Evolutionary conservation across 2,888 invertebrate species (phyloP).

Genomic region (Asteroscopus sphinx): DNA sequence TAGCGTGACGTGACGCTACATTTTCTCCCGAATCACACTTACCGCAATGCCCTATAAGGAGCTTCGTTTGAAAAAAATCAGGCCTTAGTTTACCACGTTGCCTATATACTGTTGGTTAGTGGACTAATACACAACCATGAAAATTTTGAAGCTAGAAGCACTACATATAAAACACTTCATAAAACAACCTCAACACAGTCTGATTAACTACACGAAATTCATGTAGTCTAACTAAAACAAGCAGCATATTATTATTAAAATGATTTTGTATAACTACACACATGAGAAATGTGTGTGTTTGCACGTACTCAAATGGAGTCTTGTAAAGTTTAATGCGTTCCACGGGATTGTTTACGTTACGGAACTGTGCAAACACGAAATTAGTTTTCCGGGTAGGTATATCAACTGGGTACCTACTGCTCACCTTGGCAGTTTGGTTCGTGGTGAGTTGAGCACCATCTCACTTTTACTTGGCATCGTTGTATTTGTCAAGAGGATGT

Average conservation of each 20-base stretch:
- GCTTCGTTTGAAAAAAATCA: too few relatives aligned
- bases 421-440: constrained; percentile 83
- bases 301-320: constrained; percentile 55
- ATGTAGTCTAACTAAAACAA: constrained; percentile 34
- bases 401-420: constrained; percentile 43
- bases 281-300: constrained; percentile 46
- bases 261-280: constrained; percentile 49
- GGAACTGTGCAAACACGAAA: constrained; percentile 53
- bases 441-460: too few relatives aligned
- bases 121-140: too few relatives aligned
- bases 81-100: too few relatives aligned
- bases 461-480: too few relatives aligned
- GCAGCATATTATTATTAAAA: constrained; percentile 47
- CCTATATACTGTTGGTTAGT: too few relatives aligned
- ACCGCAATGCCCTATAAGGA: too few relatives aligned
- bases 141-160: neutral
- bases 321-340: constrained; percentile 61
- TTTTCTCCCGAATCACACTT: too few relatives aligned
- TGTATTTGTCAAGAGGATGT: too few relatives aligned
- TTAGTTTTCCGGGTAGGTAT: constrained; percentile 53
- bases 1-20: too few relatives aligned
- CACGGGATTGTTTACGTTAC: constrained; percentile 56
- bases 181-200: constrained; percentile 2
- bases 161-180: constrained; percentile 21
- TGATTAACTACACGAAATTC: constrained; percentile 17